A percentile compares a stretch with the other conserved stretches of the same genome.
These are phyloP conservation scores for Amphimallon solstitiale DNA, from an alignment of 2,888 invertebrate genomes.

Conservation along the genomic window DNA sequence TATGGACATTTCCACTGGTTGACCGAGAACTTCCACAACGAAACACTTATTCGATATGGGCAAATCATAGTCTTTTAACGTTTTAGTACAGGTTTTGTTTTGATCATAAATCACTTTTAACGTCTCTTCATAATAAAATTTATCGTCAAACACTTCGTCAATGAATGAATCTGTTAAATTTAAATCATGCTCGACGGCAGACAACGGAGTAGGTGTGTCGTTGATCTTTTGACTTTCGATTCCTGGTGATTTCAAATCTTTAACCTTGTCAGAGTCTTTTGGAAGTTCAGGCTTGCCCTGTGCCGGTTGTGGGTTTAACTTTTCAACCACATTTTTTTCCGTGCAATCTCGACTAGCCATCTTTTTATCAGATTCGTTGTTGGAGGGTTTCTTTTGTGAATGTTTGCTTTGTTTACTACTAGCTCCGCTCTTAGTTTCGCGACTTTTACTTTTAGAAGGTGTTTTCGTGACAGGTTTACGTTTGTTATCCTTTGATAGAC, in stretches of 20 bases:
- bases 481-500: neutral
- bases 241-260: neutral
- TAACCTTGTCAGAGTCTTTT: neutral
- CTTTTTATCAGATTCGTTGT: neutral
- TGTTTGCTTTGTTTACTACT: neutral
- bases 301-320: neutral
- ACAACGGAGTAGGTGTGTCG: neutral
- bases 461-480: neutral
- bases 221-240: neutral
- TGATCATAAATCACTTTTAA: constrained; percentile 41
- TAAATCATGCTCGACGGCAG: constrained; percentile 12
- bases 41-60: constrained; percentile 46
- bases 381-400: too few relatives aligned
- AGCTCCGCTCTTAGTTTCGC: neutral
- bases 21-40: constrained; percentile 51
- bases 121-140: constrained; percentile 38
- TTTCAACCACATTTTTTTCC: neutral
- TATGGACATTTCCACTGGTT: constrained; percentile 49
- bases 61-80: constrained; percentile 47
- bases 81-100: constrained; percentile 32
- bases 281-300: neutral
- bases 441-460: neutral
- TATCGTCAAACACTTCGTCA: constrained; percentile 37
- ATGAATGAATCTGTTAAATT: constrained; percentile 34
- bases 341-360: neutral